Evolutionary conservation across 1,140 invertebrate genomes (phyloP).

Genomic region (Hyles vespertilio): DNA sequence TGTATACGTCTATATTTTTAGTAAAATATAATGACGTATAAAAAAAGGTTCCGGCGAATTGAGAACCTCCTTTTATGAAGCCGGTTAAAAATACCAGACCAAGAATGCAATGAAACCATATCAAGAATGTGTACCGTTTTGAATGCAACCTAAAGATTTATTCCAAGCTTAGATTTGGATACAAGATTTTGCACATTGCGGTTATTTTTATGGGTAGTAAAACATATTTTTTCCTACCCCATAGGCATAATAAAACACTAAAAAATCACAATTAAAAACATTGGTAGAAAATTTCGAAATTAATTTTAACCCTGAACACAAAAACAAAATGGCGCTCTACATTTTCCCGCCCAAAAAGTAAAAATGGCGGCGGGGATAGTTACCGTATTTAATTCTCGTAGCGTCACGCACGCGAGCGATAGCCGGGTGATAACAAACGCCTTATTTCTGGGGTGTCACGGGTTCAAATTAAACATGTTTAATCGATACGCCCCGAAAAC

Average conservation of each 20-base stretch:
- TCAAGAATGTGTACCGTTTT: too few relatives aligned
- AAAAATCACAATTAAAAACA: background rate
- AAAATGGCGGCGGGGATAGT: constrained; percentile 26
- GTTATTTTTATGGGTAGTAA: too few relatives aligned
- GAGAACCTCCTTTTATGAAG: too few relatives aligned
- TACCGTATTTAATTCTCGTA: constrained; percentile 25
- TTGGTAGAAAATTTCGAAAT: background rate
- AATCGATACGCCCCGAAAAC: constrained; percentile 1
- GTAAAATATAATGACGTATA: too few relatives aligned
- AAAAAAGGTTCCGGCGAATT: too few relatives aligned
- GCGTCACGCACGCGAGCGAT: constrained; percentile 14
- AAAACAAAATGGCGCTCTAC: constrained; percentile 10
- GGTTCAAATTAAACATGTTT: constrained; percentile 8
- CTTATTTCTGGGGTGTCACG: constrained; percentile 3
- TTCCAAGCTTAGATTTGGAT: too few relatives aligned
- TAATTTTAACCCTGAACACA: constrained; percentile 9
- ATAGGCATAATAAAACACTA: background rate
- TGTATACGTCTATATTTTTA: too few relatives aligned
- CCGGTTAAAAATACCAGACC: too few relatives aligned
- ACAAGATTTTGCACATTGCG: too few relatives aligned
- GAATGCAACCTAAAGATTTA: too few relatives aligned
- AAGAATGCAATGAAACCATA: too few relatives aligned
- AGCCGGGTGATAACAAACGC: constrained; percentile 11
- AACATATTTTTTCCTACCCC: background rate
- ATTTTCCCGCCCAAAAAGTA: constrained; percentile 1